These are phyloP conservation scores for Sylvilagus bachmani DNA, from an alignment of 2,113 vertebrate genomes.

Conservation along the genomic window DNA sequence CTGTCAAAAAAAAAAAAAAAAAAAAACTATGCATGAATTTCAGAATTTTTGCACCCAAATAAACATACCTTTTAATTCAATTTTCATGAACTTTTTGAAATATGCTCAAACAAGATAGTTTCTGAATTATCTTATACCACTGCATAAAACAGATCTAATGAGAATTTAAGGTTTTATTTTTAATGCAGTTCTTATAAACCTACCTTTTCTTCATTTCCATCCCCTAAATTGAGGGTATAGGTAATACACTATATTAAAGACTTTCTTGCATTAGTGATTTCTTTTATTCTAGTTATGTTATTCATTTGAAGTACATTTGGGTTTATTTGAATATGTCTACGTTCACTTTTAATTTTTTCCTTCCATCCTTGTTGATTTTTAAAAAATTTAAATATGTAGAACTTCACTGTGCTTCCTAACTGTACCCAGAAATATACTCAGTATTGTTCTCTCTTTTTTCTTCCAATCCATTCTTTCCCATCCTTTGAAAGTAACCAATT, in stretches of 20 bases:
- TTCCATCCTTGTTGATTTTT: background rate
- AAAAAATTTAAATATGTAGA: background rate
- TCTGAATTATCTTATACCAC: constrained; percentile 23
- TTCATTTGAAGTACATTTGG: constrained; percentile 38
- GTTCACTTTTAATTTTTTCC: constrained; percentile 24
- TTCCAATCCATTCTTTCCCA: background rate
- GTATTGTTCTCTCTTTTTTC: constrained; percentile 24
- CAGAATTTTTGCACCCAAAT: too few relatives aligned
- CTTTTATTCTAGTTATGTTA: constrained; percentile 12
- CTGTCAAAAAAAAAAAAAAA: too few relatives aligned
- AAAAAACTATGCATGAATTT: too few relatives aligned
- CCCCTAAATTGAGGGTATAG: background rate
- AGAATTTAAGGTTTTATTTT: constrained; percentile 46
- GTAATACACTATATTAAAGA: background rate
- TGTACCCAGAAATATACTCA: background rate
- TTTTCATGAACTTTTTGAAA: too few relatives aligned
- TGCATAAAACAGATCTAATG: background rate
- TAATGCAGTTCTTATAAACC: background rate
- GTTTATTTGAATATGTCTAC: constrained; percentile 46
- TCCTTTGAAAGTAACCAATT: constrained; percentile 8
- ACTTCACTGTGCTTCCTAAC: constrained; percentile 4
- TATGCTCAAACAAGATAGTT: background rate
- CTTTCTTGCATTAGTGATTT: background rate
- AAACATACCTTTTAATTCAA: too few relatives aligned
- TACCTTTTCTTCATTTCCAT: background rate